Percentiles rank a stretch among this genome's conserved stretches.
Evolutionary conservation across 2,113 vertebrate genomes (phyloP).

Genomic region (Aegithalos caudatus): DNA sequence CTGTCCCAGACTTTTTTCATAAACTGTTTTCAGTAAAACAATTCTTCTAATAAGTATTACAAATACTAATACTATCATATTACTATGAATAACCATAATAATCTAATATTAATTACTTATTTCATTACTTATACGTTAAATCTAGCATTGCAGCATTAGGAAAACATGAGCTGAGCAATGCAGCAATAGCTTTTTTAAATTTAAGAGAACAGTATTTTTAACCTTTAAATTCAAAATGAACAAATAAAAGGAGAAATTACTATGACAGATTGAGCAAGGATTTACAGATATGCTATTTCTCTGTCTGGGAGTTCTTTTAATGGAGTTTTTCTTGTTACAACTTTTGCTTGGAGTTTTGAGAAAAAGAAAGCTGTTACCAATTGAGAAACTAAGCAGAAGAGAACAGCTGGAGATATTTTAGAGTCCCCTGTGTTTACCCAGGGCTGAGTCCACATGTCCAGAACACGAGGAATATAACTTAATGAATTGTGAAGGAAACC

Average conservation of each 20-base stretch:
- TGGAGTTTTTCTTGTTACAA: background rate
- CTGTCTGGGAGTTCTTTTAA: background rate
- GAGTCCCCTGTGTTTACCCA: background rate
- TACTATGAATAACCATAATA: background rate
- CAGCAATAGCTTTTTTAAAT: background rate
- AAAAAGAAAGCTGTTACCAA: background rate
- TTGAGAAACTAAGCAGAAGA: background rate
- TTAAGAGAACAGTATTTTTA: background rate
- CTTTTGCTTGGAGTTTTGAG: background rate
- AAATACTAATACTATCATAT: background rate
- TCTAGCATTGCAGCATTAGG: background rate
- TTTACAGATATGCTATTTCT: background rate
- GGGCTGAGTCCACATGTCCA: background rate
- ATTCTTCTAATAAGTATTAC: background rate
- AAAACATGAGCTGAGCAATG: background rate
- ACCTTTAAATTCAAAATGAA: background rate
- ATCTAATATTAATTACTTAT: background rate
- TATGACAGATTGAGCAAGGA: fast-evolving
- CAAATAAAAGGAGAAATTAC: background rate
- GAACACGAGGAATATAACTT: background rate
- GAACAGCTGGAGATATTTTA: background rate
- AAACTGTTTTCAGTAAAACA: background rate
- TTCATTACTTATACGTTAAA: background rate
- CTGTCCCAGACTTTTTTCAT: background rate
- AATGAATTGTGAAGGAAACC: background rate